Evolutionary conservation across 2,888 invertebrate genomes (phyloP).

Genomic region (Drosophila diplacantha): DNA sequence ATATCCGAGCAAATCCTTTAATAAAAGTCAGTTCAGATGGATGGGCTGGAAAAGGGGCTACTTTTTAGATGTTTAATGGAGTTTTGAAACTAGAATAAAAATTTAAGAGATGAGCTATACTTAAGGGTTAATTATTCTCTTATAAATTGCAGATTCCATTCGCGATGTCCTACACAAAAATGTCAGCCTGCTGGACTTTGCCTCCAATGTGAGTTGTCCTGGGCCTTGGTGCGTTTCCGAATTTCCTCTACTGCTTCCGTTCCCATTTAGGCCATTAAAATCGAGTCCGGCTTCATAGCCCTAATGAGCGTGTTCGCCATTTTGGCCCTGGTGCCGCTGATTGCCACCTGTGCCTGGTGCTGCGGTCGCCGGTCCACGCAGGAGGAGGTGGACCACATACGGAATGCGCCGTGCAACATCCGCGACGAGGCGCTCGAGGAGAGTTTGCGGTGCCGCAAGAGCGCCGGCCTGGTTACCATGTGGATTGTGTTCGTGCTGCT

Average conservation of each 20-base stretch:
- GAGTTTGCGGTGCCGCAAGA: constrained; percentile 73
- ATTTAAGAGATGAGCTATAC: background rate
- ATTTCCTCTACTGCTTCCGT: background rate
- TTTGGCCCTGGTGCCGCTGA: constrained; percentile 83
- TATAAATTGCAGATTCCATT: constrained; percentile 67
- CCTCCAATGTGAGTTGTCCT: constrained; percentile 73
- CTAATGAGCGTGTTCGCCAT: constrained; percentile 82
- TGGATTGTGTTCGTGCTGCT: constrained; percentile 75
- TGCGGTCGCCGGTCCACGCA: constrained; percentile 77
- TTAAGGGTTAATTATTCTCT: background rate
- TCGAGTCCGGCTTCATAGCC: constrained; percentile 84
- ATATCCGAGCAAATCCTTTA: background rate
- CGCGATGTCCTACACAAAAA: constrained; percentile 77
- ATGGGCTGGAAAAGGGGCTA: no score
- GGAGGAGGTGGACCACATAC: constrained; percentile 75
- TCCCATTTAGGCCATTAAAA: constrained; percentile 81
- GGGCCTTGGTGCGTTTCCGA: no score
- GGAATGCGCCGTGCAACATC: constrained; percentile 72
- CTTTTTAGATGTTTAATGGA: background rate
- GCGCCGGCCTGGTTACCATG: constrained; percentile 73
- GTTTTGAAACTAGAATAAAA: background rate
- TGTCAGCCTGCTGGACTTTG: constrained; percentile 74
- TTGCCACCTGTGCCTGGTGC: constrained; percentile 80
- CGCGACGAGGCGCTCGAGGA: constrained; percentile 74
- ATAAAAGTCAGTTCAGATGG: constrained; percentile 8